phyloP scores from a whole-genome alignment of 2,797 vertebrate species.

The Poliocrania exsul region DNA sequence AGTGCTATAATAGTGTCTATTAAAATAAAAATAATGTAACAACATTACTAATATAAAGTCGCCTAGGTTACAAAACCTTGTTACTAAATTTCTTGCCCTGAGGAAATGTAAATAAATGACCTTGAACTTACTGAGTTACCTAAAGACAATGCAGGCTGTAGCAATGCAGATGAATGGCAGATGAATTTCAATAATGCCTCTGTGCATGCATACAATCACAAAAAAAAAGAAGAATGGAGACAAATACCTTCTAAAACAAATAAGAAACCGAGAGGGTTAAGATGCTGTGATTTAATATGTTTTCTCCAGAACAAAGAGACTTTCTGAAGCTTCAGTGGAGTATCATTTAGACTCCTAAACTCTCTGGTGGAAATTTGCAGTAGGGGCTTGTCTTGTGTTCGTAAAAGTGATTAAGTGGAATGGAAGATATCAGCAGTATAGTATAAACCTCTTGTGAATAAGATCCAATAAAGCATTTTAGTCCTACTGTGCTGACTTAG shows the following conservation, averaged over 20 bases:
- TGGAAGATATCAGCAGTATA: neutral
- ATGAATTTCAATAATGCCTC: neutral
- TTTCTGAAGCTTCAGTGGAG: constrained; percentile 1
- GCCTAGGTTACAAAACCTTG: neutral
- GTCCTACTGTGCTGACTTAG: neutral
- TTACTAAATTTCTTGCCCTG: neutral
- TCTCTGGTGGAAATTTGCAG: neutral
- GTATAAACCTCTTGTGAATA: constrained; percentile 6
- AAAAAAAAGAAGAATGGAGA: neutral
- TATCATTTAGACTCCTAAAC: neutral
- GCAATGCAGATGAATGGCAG: neutral
- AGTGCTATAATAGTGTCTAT: neutral
- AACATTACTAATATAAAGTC: neutral
- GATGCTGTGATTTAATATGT: neutral
- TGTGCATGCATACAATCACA: neutral
- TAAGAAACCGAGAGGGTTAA: neutral
- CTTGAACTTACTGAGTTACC: neutral
- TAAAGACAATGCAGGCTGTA: neutral
- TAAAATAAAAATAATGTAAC: neutral
- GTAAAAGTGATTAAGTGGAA: constrained; percentile 19
- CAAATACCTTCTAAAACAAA: neutral
- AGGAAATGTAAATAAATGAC: neutral
- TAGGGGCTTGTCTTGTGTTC: neutral
- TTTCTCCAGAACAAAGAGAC: constrained; percentile 27
- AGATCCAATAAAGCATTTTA: constrained; percentile 27